These are phyloP conservation scores for Tribolium castaneum DNA, from an alignment of 1,140 invertebrate genomes.

Conservation along the genomic window DNA sequence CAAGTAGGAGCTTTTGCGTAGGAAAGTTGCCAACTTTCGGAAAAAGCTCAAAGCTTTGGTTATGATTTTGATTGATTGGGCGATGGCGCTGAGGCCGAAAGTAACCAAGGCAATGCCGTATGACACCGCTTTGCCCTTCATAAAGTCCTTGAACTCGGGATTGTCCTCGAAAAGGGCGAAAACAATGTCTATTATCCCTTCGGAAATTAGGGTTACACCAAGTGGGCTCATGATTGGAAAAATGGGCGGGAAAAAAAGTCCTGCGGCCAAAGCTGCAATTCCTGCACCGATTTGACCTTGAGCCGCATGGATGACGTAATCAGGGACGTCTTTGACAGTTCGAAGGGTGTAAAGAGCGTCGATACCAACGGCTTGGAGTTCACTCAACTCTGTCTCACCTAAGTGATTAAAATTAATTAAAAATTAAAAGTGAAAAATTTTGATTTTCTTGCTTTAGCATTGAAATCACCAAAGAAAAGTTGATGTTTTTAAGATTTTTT, in stretches of 20 bases:
- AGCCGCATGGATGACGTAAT: neutral
- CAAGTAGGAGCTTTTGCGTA: neutral
- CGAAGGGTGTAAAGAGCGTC: neutral
- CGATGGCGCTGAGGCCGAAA: neutral
- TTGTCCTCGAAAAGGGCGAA: neutral
- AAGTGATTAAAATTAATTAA: too few species aligned
- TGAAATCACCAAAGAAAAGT: too few species aligned
- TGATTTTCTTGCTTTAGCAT: too few species aligned
- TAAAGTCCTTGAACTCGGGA: neutral
- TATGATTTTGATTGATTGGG: neutral
- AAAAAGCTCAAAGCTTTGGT: neutral
- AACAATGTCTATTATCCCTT: slow-evolving; percentile 2
- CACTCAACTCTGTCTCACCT: neutral
- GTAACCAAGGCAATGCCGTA: neutral
- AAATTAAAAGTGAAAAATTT: too few species aligned
- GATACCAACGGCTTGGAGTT: neutral
- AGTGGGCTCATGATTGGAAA: neutral
- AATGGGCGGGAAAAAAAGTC: neutral
- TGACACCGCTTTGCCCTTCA: neutral
- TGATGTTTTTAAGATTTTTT: too few species aligned
- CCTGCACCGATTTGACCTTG: neutral
- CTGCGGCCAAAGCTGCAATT: neutral
- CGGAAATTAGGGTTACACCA: neutral
- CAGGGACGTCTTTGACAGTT: neutral
- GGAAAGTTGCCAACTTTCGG: neutral